Evolutionary conservation across 2,888 invertebrate species (phyloP), one percentile per base, ranked within the genome.

Genomic region (Drosophila borealis): DNA sequence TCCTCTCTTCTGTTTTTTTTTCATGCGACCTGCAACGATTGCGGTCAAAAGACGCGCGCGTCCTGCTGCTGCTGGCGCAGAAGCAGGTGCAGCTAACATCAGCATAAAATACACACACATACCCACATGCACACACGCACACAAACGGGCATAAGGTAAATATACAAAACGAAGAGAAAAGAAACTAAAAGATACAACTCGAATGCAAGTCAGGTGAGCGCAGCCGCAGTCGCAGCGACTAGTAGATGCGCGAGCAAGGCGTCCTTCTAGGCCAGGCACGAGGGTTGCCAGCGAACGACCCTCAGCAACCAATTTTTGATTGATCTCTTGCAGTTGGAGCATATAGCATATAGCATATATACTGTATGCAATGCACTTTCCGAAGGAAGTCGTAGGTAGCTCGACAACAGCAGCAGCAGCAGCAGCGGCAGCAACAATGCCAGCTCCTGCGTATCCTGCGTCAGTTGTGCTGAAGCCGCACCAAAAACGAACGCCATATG

Each of bases 21-120:
- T 45, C 37, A 19, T 57, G 56, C 54, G 70, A 45, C 60, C 69
- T 77, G 76, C 76, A 75, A 72, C 81, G 84, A 84, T 86, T 89
- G 87, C 89, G 86, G 86, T 87, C 85, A 88, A 84, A 75, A 88
- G 87, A 77, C 70, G 81, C 89, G 89, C 84, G 89, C 87, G 85
- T 81, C 75, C 81, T 74, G 78, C 56, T 72, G 54, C 63, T 36
- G 53, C 67, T 54, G 45, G 39, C 57, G 33, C 62, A 53, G 64
- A 19, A 75, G 80, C 80, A 80, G 81, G 78, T 80, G 74, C 79
- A 71, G 69, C 63, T 49, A 42, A 39, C 67, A 67, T 55, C 54
- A 41, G 44, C 49, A 51, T 34, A 57, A 64, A 49, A 60, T 64
- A 68, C 60, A 68, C 36, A 51, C 45, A 39, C 17, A 41, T 14